phyloP scores from a whole-genome alignment of 2,113 vertebrate species.

The Oceanites oceanicus region DNA sequence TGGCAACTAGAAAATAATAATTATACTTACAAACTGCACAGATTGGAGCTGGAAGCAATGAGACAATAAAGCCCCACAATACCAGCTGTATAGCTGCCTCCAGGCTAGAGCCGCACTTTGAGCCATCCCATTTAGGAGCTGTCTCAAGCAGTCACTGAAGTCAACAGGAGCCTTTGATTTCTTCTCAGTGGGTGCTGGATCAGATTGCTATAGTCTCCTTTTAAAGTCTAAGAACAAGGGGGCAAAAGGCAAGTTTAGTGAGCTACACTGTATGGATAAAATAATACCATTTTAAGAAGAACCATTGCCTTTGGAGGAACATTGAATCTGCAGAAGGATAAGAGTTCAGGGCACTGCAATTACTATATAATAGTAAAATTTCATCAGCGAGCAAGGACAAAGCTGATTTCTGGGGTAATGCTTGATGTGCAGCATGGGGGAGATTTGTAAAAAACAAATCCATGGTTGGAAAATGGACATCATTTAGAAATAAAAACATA shows the following conservation, averaged over 20 bases:
- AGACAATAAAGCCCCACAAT: slow-evolving; percentile 12
- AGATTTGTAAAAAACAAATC: neutral
- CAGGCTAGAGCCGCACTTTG: neutral
- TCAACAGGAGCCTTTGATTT: slow-evolving; percentile 57
- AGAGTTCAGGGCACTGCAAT: slow-evolving; percentile 14
- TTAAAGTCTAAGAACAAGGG: slow-evolving; percentile 27
- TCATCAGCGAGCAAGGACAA: neutral
- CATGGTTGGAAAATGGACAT: neutral
- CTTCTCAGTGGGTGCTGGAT: slow-evolving; percentile 19
- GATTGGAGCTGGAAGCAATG: slow-evolving; percentile 22
- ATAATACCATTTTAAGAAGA: slow-evolving; percentile 19
- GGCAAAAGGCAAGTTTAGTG: slow-evolving; percentile 18
- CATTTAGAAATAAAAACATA: neutral
- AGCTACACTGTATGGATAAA: neutral
- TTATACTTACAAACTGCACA: neutral
- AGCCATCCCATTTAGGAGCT: slow-evolving; percentile 21
- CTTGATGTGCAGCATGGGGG: neutral
- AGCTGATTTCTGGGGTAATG: neutral
- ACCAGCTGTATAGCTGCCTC: slow-evolving; percentile 38
- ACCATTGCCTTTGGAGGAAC: neutral
- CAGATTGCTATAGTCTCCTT: neutral
- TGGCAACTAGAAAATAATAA: slow-evolving; percentile 47
- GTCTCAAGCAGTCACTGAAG: slow-evolving; percentile 30
- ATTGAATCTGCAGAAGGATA: neutral
- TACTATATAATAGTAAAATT: neutral